Evolutionary conservation across 2,113 vertebrate genomes (phyloP), one percentile per base, ranked within the genome.

Genomic region (Cyanoderma ruficeps): DNA sequence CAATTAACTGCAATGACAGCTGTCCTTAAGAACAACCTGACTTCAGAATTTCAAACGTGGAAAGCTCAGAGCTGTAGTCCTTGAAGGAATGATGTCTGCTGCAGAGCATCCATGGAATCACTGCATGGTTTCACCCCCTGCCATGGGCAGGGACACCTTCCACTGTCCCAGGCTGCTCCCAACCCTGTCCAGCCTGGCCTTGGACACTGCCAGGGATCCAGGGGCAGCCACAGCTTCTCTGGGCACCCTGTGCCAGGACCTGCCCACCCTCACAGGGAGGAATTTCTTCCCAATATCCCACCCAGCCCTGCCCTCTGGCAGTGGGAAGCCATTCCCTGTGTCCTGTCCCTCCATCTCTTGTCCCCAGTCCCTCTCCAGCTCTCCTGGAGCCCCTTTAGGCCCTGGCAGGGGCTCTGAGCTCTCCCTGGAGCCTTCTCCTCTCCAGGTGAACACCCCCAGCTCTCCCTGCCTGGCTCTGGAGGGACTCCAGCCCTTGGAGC

Each of bases 111-210:
- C 27, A 52, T 4, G 12, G 53, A 60, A 53, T 22, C 24, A 21
- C 39, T 18, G 39, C 9, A 27, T 47, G 30, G 25, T 15, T 5
- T 35, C 31, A 35, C 5, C 3, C 25, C 17, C 56, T 35, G 18
- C 15, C 52, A 89, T 3, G 27, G 15, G 6, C 22, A 39, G 33
- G 28, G 47, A 55, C 65, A 18, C 30, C 21, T 80, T 1, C 31
- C 57, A 31, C 47, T 4, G 0, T 1, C 23, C 60, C 69, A 82
- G 19, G 11, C 0, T 52, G 15, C 28, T 81, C 37, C 59, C 2
- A 44, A 12, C 22, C 22, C 18, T 0, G 0, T 44, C 68, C 78
- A 82, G 0, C 46, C 78, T 60, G 69, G n/a, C 53, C 78, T 60
- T 30, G 69, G 20, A 0, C 69, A 67, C 19, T 75, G 0, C 28